Base-by-base conservation (phyloP, 2,113 vertebrate species). In the Falcunculus frontatus region DNA sequence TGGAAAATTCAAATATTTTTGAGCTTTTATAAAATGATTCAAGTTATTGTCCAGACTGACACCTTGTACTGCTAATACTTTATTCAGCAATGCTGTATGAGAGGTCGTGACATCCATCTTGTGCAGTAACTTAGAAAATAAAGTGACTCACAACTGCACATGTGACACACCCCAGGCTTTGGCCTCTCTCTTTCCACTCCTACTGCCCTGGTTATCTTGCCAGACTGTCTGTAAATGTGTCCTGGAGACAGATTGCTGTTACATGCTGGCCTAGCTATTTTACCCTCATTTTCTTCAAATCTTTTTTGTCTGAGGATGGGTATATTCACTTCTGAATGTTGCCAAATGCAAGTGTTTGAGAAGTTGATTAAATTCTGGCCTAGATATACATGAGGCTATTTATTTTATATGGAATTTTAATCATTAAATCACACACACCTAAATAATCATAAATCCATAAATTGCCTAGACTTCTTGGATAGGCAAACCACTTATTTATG, bases 161-260 rank as follows among this genome's bases (percentile, higher is more conserved):
- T 91, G 63, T 94, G 72, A 65, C 84, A 88, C 88, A 78, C 82
- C 73, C 60, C 60, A 25, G 52, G 72, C 47, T 90, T 86, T 83
- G 83, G 90, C 39, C 59, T 76, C 85, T 85, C 68, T 57, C 72
- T 42, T 86, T 88, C 60, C 53, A 26, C 52, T 92, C 73, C 79
- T 77, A 1, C 72, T 94, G 76, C 88, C 68, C 88, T 72, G 64
- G 73, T 84, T 95, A 78, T 93, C 73, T 87, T 86, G 60, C 83
- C 92, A 96, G 73, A 46, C 91, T 93, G 81, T 84, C 82, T 77
- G 52, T 88, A 77, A 85, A 69, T 44, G 59, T 68, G 41, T 86
- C 69, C 88, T 72, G 68, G 64, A 89, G 79, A 78, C 73, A 94
- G 88, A 90, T 67, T 86, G 79, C 56, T 89, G 68, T 52, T 93